These are phyloP conservation scores for Protonemura montana DNA, from an alignment of 2,888 invertebrate species.

Conservation along the genomic window DNA sequence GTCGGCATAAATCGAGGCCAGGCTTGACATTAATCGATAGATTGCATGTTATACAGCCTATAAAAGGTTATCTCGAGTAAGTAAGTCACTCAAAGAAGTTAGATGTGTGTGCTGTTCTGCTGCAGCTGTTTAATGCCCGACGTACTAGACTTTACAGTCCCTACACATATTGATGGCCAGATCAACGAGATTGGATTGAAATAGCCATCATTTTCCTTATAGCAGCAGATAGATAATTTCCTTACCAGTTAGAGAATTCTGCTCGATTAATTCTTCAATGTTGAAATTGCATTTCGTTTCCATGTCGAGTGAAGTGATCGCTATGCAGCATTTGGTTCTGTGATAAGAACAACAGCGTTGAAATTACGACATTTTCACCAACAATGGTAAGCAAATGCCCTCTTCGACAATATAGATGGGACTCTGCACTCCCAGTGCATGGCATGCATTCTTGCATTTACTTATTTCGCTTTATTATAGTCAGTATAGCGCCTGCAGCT, in stretches of 20 bases:
- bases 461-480: background rate
- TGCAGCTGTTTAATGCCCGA: slow-evolving; percentile 22
- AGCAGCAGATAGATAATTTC: background rate
- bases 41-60: slow-evolving; percentile 42
- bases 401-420: background rate
- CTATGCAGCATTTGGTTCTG: background rate
- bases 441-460: background rate
- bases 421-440: background rate
- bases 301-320: background rate
- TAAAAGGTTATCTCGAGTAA: slow-evolving; percentile 36
- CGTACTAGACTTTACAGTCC: background rate
- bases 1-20: slow-evolving; percentile 55
- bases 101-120: slow-evolving; percentile 13
- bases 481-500: background rate
- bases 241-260: background rate
- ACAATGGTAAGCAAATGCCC: background rate
- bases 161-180: background rate
- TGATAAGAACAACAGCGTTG: background rate
- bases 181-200: slow-evolving; percentile 25
- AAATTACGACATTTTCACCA: background rate
- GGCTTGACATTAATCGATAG: slow-evolving; percentile 58
- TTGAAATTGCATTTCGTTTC: slow-evolving; percentile 5
- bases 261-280: background rate
- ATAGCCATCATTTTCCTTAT: slow-evolving; percentile 14
- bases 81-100: slow-evolving; percentile 30